A percentile compares a stretch with the other conserved stretches of the same genome.
Evolutionary conservation across 2,797 vertebrate species (phyloP).

Genomic region (Leucoraja ocellata): DNA sequence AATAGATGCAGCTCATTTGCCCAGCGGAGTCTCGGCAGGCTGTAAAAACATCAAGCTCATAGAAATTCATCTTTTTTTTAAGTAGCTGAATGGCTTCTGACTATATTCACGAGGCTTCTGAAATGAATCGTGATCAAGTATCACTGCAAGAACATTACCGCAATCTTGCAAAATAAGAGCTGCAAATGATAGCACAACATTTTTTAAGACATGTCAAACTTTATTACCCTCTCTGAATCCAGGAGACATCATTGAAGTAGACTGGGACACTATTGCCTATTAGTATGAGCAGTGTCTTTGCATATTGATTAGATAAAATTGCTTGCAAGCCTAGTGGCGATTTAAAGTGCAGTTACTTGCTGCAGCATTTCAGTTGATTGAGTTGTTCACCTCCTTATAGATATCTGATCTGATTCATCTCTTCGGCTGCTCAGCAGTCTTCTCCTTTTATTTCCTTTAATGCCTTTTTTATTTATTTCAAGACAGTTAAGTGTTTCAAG

Average conservation of each 20-base stretch:
- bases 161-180: background rate
- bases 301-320: constrained; percentile 18
- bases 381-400: background rate
- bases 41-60: background rate
- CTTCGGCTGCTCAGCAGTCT: background rate
- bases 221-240: background rate
- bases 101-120: background rate
- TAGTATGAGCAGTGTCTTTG: background rate
- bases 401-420: background rate
- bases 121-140: constrained; percentile 32
- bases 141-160: constrained; percentile 15
- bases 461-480: background rate
- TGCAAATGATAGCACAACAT: background rate
- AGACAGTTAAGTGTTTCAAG: background rate
- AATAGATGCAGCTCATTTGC: background rate
- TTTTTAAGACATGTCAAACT: constrained; percentile 27
- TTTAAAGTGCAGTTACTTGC: background rate
- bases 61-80: background rate
- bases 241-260: constrained; percentile 9
- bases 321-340: background rate
- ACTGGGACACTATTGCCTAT: constrained; percentile 33
- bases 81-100: background rate
- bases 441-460: background rate
- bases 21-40: background rate
- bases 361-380: background rate